Evolutionary conservation across 2,888 invertebrate species (phyloP), one percentile per base, ranked within the genome.

Genomic region (Mayetiola destructor): DNA sequence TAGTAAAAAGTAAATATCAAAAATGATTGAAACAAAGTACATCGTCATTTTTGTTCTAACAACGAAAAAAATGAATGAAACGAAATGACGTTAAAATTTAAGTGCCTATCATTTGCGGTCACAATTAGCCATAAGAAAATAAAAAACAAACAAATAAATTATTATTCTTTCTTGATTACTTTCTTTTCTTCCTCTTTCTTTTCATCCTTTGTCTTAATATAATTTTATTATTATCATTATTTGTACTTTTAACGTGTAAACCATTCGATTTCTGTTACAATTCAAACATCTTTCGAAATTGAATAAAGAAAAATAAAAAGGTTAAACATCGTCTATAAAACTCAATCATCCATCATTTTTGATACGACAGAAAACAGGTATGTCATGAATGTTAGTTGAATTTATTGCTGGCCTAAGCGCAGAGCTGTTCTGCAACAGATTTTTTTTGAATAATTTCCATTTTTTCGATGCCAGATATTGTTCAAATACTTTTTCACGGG

Each of bases 281-380:
- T n/a, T 27, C 18, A 52, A 52, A 20, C 23, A 18, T 18, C 23
- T n/a, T n/a, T 27, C 14, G 6, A n/a, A 48, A 48, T 27, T 5
- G 27, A 48, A n/a, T 27, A 16, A 48, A 48, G 27, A n/a, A 27
- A 27, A 48, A 23, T 3, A 12, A 42, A 6, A 23, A 23, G 23
- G 23, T 32, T 12, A 32, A 32, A 32, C 32, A 9, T 32, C 32
- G 6, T 32, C 32, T 32, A 12, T 6, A 6, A 32, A 21, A 16
- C n/a, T 53, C 35, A 12, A 55, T 12, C 23, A n/a, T 57, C 56
- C 61, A 60, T 67, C 68, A 21, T 69, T 63, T n/a, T n/a, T n/a
- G 59, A 72, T 67, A 27, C 69, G 66, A 58, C 72, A 71, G 37
- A 72, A 65, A 23, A 70, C 65, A 1, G 72, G 72, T 54, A 71